Conservation (phyloP, 2,888 invertebrate genomes). For the Plusia festucae region DNA sequence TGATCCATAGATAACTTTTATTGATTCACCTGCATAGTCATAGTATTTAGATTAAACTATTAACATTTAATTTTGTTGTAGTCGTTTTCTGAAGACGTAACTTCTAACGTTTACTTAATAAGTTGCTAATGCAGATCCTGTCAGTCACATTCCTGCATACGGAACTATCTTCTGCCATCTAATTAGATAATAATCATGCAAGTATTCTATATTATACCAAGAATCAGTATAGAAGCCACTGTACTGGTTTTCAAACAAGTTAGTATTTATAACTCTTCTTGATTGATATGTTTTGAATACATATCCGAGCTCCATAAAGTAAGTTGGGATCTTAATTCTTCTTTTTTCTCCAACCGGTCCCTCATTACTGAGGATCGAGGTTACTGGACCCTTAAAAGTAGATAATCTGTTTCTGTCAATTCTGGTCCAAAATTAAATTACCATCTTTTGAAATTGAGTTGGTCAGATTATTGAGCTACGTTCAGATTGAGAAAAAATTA, state of each 20-base stretch:
- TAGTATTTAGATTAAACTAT: too few species aligned
- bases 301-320: too few species aligned
- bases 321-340: too few species aligned
- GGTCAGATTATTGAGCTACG: too few species aligned
- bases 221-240: neutral
- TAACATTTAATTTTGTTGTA: neutral
- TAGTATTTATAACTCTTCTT: neutral
- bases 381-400: too few species aligned
- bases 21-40: too few species aligned
- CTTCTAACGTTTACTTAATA: neutral
- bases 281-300: neutral
- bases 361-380: too few species aligned
- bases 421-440: too few species aligned
- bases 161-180: neutral
- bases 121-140: neutral
- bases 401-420: too few species aligned
- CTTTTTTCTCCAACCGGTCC: too few species aligned
- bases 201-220: neutral
- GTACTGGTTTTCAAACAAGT: neutral
- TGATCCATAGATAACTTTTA: too few species aligned
- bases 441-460: too few species aligned
- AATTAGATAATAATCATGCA: slow-evolving; percentile 4
- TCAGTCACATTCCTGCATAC: slow-evolving; percentile 4
- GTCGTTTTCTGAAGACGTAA: neutral
- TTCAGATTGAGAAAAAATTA: neutral